phyloP scores from a whole-genome alignment of 2,113 vertebrate genomes.

The Patagioenas fasciata region DNA sequence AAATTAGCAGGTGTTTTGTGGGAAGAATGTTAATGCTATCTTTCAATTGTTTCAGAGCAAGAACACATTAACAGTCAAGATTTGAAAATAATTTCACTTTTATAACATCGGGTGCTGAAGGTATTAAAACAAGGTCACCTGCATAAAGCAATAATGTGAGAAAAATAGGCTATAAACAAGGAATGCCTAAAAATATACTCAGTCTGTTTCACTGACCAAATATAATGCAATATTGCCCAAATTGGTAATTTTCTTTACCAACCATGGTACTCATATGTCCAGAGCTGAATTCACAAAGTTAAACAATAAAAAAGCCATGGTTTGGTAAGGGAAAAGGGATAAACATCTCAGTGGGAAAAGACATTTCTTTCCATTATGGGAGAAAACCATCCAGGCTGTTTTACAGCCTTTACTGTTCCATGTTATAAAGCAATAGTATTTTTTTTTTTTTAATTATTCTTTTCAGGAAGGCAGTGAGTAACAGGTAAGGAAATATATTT shows the following conservation, averaged over 20 bases:
- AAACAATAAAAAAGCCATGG: constrained; percentile 48
- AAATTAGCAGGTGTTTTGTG: constrained; percentile 79
- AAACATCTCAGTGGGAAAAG: neutral
- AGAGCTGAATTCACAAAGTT: constrained; percentile 3
- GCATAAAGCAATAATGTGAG: constrained; percentile 69
- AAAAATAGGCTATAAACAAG: constrained; percentile 78
- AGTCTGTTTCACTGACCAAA: constrained; percentile 52
- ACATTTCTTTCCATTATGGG: neutral
- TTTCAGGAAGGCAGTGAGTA: neutral
- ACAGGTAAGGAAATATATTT: neutral
- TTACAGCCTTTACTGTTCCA: neutral
- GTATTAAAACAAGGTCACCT: constrained; percentile 80
- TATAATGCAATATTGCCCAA: constrained; percentile 38
- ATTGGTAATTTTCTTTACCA: constrained; percentile 63
- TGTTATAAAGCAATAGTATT: neutral
- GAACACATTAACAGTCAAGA: constrained; percentile 67
- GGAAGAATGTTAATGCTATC: constrained; percentile 77
- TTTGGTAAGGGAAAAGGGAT: neutral
- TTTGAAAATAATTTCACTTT: constrained; percentile 75
- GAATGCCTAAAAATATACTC: constrained; percentile 74
- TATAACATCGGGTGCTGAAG: constrained; percentile 71
- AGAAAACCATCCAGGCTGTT: constrained; percentile 1
- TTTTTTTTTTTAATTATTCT: neutral
- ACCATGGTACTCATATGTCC: neutral
- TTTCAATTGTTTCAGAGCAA: constrained; percentile 74